Evolutionary conservation across 2,888 invertebrate species (phyloP), one percentile per base, ranked within the genome.

Genomic region (Nephrotoma guestfalica): DNA sequence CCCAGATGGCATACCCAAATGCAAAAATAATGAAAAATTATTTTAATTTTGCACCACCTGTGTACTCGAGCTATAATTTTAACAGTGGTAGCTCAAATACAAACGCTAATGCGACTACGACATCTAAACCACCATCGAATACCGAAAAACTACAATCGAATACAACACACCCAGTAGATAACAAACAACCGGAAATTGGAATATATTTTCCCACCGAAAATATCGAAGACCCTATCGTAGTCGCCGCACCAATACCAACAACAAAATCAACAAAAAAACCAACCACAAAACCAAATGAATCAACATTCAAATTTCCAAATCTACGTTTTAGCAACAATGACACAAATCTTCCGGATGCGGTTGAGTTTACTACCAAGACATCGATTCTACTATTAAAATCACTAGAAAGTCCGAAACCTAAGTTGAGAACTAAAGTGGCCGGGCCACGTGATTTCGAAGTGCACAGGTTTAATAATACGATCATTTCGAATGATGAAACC

Each of bases 401-500:
- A 11, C 11, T 71, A 30, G 30, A 71, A 30, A 71, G 71, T 71
- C 9, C 9, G 30, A 71, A 71, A 30, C 71, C 71, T 30, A 71
- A 71, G 71, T 30, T 71, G n/a, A 71, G 71, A 30, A 18, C 71
- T 30, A 71, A 71, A 71, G 71, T 71, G 6, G 42, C 41, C n/a
- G 47, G 86, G 51, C 84, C 87, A 42, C 86, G 88, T 3, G 88
- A 88, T 11, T 86, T 86, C 7, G 88, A 88, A 86, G 84, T 88
- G 0, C 30, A 88, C 47, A 88, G 88, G 87, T 87, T 88, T 40
- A 88, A 88, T 85, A 88, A 88, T 83, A 88, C 88, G 1, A 86
- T 88, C 51, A 86, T 88, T 11, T 86, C 87, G 7, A 87, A 87
- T 87, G 89, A 88, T n/a, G 89, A 91, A 86, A 87, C 90, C 3